Evolutionary conservation across 2,797 vertebrate species (phyloP), one percentile per base, ranked within the genome.

Genomic region (Staurois parvus): DNA sequence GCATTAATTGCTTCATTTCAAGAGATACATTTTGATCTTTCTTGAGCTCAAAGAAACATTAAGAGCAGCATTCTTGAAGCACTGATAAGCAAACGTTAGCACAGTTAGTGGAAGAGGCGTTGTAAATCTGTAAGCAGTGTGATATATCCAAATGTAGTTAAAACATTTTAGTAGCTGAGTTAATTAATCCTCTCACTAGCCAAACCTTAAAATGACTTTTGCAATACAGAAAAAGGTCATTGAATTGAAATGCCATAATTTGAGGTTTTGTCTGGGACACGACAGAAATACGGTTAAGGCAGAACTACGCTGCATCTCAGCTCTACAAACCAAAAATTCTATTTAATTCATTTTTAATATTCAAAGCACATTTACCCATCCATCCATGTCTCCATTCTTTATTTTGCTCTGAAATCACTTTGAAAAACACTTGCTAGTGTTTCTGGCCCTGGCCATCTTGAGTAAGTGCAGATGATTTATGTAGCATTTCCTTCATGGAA

Each of bases 151-250:
- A 79, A 75, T 45, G 77, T 48, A 79, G 79, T 79, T 79, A 79
- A 79, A 85, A 73, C 70, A 73, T 79, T 73, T 79, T 74, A 74
- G 42, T 59, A 75, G 68, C 52, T 48, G 68, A 84, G 66, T 79
- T 72, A 84, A 79, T 84, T 79, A 84, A 84, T 84, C 83, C 76
- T 72, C 40, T 79, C 52, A 29, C 66, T 56, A 72, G 75, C 83
- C 83, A 77, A 72, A 79, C 83, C 56, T 78, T 76, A 78, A 62
- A 84, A 78, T 84, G 74, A 78, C 83, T 79, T 84, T 84, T 84
- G 67, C 28, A 73, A 28, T 64, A 32, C 62, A 7, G 21, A 73
- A 66, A 72, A 79, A 72, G 76, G 76, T 84, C 34, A 73, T 40
- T 26, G 34, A 45, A 72, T 59, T 37, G 64, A 70, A 79, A 80